Conservation (phyloP, 2,888 invertebrate species). For the Trichopoda pennipes region DNA sequence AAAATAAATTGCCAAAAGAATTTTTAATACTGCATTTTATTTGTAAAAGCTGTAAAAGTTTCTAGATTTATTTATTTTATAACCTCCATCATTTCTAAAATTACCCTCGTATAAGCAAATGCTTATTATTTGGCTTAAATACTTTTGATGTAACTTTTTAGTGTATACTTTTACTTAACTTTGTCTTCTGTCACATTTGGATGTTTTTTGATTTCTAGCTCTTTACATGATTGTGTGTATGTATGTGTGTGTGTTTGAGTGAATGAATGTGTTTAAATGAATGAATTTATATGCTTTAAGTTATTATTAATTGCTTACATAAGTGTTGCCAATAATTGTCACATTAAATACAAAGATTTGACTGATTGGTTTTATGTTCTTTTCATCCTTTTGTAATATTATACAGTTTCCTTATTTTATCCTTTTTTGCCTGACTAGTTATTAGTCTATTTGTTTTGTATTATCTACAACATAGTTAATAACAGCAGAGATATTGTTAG, state of each 20-base stretch:
- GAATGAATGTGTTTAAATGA: neutral
- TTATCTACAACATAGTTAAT: conserved; percentile 3
- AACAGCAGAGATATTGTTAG: neutral
- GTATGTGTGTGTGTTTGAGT: neutral
- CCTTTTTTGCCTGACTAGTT: neutral
- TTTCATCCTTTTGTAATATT: conserved; percentile 27
- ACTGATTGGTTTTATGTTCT: conserved; percentile 58
- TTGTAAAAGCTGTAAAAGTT: too few species aligned
- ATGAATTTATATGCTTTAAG: neutral
- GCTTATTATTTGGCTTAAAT: conserved; percentile 10
- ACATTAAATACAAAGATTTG: conserved; percentile 61
- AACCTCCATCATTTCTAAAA: too few species aligned
- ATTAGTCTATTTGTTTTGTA: conserved; percentile 26
- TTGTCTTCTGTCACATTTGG: conserved; percentile 15
- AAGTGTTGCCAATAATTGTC: conserved; percentile 66
- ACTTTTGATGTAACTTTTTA: conserved; percentile 15
- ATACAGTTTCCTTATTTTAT: neutral
- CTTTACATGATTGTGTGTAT: neutral
- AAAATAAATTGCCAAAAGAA: too few species aligned
- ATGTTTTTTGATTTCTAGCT: conserved; percentile 6
- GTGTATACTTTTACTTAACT: neutral
- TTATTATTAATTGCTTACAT: conserved; percentile 64
- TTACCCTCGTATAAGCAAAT: too few species aligned
- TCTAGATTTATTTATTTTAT: too few species aligned
- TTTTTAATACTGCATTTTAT: too few species aligned